Conservation (phyloP, 2,797 vertebrate species). For the Pitangus sulphuratus region DNA sequence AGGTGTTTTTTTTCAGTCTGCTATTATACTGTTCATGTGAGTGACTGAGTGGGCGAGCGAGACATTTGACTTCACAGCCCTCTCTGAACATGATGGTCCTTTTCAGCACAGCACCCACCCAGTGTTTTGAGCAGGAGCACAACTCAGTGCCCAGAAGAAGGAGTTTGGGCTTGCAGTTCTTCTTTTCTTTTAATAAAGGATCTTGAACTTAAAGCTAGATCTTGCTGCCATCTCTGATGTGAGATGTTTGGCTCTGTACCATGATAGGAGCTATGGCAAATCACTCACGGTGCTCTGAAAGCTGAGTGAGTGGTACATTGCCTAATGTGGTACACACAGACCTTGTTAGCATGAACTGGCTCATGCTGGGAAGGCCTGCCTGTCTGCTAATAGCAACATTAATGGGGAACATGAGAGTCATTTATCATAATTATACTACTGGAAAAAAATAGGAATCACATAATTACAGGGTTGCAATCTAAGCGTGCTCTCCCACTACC, state of each 20-base stretch:
- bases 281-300: neutral
- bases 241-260: neutral
- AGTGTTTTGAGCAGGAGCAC: neutral
- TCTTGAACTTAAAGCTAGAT: neutral
- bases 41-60: neutral
- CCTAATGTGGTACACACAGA: neutral
- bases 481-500: neutral
- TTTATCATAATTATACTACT: conserved; percentile 4
- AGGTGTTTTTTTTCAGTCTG: neutral
- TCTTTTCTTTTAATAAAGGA: neutral
- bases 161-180: neutral
- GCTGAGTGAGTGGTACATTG: neutral
- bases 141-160: neutral
- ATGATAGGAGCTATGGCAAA: neutral
- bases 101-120: rapidly evolving
- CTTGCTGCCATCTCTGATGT: neutral
- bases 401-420: neutral
- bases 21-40: rapidly evolving
- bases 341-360: neutral
- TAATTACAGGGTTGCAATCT: neutral
- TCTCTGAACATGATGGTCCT: neutral
- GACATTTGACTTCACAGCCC: neutral
- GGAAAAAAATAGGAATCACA: neutral
- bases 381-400: neutral
- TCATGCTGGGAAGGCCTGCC: neutral